A percentile compares a stretch with the other conserved stretches of the same genome.
These are phyloP conservation scores for Zoroaster sp. DNA, from an alignment of 53 echinoderm and acorn worm genomes.

Conservation along the genomic window DNA sequence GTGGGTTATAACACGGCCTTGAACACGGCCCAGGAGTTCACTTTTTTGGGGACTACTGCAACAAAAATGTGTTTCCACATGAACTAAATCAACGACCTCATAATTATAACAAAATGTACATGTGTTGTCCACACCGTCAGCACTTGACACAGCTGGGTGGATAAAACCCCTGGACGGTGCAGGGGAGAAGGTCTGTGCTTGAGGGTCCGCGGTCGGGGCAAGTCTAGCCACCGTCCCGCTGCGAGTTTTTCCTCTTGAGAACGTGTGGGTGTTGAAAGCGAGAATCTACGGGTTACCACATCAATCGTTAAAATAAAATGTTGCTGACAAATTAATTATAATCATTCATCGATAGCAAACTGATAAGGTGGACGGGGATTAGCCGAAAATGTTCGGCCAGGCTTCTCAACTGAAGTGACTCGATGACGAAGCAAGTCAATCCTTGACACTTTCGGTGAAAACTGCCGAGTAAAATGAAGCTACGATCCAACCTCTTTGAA, in stretches of 20 bases:
- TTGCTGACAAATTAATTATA: too few species aligned
- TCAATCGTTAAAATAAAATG: too few species aligned
- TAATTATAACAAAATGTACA: background rate
- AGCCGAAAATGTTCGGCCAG: too few species aligned
- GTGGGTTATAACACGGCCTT: background rate
- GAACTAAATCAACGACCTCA: background rate
- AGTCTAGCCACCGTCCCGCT: background rate
- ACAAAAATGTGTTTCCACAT: background rate
- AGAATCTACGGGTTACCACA: too few species aligned
- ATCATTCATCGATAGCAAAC: too few species aligned
- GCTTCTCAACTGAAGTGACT: too few species aligned
- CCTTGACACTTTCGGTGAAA: too few species aligned
- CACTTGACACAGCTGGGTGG: background rate
- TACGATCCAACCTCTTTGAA: too few species aligned
- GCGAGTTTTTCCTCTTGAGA: background rate
- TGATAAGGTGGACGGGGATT: too few species aligned
- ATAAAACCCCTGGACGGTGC: background rate
- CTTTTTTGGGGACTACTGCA: background rate
- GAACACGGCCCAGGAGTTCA: background rate
- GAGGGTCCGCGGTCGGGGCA: background rate
- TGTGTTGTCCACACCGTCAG: background rate
- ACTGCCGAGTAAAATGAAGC: too few species aligned
- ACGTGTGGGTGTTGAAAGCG: background rate
- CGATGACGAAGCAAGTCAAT: too few species aligned
- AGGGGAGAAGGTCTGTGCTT: background rate